Base-by-base conservation (phyloP, 1,140 invertebrate genomes). In the Drosophila pachea region DNA sequence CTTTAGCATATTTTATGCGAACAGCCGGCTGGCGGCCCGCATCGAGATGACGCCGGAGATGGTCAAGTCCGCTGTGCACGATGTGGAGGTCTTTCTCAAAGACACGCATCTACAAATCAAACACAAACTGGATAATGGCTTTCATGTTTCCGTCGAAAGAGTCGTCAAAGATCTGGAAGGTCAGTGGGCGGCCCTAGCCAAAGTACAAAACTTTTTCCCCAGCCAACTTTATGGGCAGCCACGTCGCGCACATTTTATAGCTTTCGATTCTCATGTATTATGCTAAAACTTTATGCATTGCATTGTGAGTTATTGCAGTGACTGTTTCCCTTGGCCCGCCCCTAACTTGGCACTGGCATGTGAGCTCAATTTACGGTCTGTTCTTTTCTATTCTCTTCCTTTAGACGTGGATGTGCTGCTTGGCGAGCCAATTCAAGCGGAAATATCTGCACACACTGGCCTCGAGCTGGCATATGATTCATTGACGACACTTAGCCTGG, bases 401-500 rank as follows among this genome's bases (percentile, higher is more conserved):
- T 68, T 76, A 93, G 93, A 93, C 86, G 91, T 93, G 29, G 92
- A 93, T 78, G 90, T 92, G 64, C 88, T 94, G 35, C 84, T 94
- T 35, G 93, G 93, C 22, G 90, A 91, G 71, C 92, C 92, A 47
- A 92, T 93, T 60, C 92, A 93, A 87, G 75, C 79, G 40, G 91
- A 92, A 89, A 88, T 94, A 63, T 90, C 92, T 16, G 69, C 76
- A 33, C 92, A 93, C 88, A 93, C 92, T 50, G 92, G 92, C 61
- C 78, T 93, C 50, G 92, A 93, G 73, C 83, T 91, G 22, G 91
- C 92, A 52, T 83, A 93, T 55, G 91, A 92, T 61, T 89, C 90
- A 35, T 89, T 93, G 54, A 76, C 91, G 32, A 91, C 92, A 62
- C 89, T 93, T 22, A 91, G 90, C 73, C 89, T 91, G 74, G 90